These are phyloP conservation scores for Actinia tenebrosa DNA, from an alignment of 64 coral and sea anemone genomes.

Conservation along the genomic window DNA sequence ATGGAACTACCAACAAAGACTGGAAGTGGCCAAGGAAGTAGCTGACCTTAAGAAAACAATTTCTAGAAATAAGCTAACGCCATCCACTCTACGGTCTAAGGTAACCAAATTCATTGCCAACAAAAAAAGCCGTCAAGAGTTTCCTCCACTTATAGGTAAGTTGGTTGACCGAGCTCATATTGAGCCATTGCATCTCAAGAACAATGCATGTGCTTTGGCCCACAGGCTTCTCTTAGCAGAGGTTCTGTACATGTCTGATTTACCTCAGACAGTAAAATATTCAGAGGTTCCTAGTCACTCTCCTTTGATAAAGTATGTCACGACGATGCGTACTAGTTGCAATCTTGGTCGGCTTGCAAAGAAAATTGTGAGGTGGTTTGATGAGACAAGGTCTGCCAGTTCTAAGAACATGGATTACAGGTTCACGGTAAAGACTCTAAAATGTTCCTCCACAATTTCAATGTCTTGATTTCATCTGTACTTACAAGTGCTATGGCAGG, in stretches of 20 bases:
- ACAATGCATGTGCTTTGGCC: slow-evolving; percentile 37
- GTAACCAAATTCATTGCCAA: slow-evolving; percentile 32
- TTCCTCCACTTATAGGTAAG: slow-evolving; percentile 20
- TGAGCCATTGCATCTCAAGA: slow-evolving; percentile 34
- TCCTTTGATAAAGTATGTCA: neutral
- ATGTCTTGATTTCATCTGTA: neutral
- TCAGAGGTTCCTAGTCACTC: neutral
- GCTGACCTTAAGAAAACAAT: slow-evolving; percentile 6
- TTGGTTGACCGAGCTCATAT: slow-evolving; percentile 36
- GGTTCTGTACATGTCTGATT: neutral
- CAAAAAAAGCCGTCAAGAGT: slow-evolving; percentile 26
- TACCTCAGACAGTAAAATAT: neutral
- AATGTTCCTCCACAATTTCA: slow-evolving; percentile 34
- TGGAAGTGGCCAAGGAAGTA: neutral
- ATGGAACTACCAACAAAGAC: slow-evolving; percentile 17
- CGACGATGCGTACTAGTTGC: neutral
- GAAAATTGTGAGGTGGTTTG: slow-evolving; percentile 21
- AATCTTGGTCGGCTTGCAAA: slow-evolving; percentile 15
- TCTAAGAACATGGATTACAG: slow-evolving; percentile 12
- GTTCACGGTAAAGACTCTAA: slow-evolving; percentile 28
- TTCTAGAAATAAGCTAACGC: neutral
- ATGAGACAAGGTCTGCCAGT: neutral
- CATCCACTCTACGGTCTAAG: slow-evolving; percentile 27
- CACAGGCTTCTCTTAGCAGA: neutral
- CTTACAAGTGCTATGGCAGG: neutral